phyloP scores from a whole-genome alignment of 2,888 invertebrate genomes.

The Agapostemon virescens region DNA sequence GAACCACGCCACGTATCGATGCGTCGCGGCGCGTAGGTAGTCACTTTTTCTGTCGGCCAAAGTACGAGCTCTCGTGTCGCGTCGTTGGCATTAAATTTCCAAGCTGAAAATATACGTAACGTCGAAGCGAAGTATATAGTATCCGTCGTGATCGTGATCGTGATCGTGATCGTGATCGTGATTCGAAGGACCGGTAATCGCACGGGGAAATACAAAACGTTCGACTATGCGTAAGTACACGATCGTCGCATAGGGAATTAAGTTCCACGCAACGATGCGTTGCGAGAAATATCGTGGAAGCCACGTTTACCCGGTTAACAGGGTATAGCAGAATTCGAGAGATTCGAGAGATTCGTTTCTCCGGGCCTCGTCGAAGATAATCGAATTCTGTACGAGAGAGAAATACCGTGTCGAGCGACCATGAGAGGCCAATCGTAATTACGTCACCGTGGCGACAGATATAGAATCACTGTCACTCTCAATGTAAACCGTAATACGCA shows the following conservation, averaged over 20 bases:
- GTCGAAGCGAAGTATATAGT: not conserved
- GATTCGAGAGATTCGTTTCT: slow-evolving; percentile 16
- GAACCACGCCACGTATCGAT: slow-evolving; percentile 34
- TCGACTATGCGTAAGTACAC: not conserved
- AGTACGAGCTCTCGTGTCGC: slow-evolving; percentile 35
- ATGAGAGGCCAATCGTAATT: slow-evolving; percentile 67
- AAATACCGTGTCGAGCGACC: slow-evolving; percentile 52
- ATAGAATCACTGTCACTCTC: slow-evolving; percentile 74
- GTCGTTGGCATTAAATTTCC: slow-evolving; percentile 33
- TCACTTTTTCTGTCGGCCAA: slow-evolving; percentile 46
- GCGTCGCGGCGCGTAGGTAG: slow-evolving; percentile 21
- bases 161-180: not conserved
- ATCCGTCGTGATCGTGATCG: not conserved
- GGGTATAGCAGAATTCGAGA: not conserved
- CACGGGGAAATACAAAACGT: no score
- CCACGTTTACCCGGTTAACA: not conserved
- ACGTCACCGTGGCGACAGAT: slow-evolving; percentile 70
- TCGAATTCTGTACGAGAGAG: slow-evolving; percentile 49
- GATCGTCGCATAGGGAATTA: not conserved
- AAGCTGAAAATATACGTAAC: slow-evolving; percentile 53
- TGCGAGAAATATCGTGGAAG: not conserved
- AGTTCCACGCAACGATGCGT: not conserved
- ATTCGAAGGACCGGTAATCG: no score
- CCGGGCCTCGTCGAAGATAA: slow-evolving; percentile 29
- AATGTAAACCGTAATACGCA: slow-evolving; percentile 64